Evolutionary conservation across 1,140 invertebrate species (phyloP), one percentile per base, ranked within the genome.

Genomic region (Drosophila jambulina): DNA sequence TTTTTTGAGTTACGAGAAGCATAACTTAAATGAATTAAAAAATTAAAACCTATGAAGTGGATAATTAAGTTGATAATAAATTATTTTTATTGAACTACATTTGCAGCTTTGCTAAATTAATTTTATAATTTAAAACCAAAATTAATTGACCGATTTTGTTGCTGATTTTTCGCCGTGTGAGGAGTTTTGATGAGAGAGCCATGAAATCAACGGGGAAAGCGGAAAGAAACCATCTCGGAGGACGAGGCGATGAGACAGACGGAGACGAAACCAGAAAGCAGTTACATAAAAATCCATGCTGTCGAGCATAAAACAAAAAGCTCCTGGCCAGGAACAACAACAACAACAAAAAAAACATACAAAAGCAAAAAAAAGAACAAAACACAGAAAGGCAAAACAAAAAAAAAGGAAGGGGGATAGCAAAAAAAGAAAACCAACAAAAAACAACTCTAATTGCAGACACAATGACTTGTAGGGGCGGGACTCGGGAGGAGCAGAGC

Each of bases 371-470:
- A 75, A 36, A 36, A 61, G 78, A 74, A 78, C 69, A 77, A 65
- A 71, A 72, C 46, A 78, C 34, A 65, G 42, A 75, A 77, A 61
- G 34, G 51, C 78, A 57, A 46, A 59, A 46, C 46, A 75, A 45
- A 58, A 72, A 70, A 29, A 29, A 25, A n/a, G 19, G 17, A 46
- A 45, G 64, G 59, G 58, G 57, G 56, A 59, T 69, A 63, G 54
- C 45, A 79, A 69, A 65, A 82, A 77, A 80, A 75, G 54, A 82
- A 82, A 88, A 80, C 75, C 58, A 78, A 87, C 81, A 79, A 87
- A 87, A 87, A 87, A 87, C 84, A 87, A 84, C 84, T 87, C 84
- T 87, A 90, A 87, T 87, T 87, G 84, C 84, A 87, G 84, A 87
- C 84, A 87, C 84, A 87, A 87, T 87, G 80, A 80, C 77, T 87